Percentiles rank a stretch among this genome's conserved stretches.
phyloP scores from a whole-genome alignment of 2,888 invertebrate species.

The Calameuta idolon region DNA sequence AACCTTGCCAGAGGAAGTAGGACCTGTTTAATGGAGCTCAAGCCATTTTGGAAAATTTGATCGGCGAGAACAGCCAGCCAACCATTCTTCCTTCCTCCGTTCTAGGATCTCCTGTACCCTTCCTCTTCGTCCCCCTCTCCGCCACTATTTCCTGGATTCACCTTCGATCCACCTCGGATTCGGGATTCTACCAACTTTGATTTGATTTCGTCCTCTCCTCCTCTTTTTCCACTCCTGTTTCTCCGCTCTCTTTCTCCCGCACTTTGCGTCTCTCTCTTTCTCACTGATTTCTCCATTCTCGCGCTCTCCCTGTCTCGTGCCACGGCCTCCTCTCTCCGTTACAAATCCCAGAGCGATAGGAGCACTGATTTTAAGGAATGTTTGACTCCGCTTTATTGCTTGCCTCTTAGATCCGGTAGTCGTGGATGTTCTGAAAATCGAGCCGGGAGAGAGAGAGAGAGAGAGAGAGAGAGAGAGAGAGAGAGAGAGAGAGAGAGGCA shows the following conservation, averaged over 20 bases:
- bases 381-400: conserved; percentile 5
- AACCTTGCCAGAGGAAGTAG: conserved; percentile 40
- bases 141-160: not conserved
- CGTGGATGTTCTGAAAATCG: not conserved
- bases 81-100: conserved; percentile 37
- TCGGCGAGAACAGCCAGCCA: conserved; percentile 52
- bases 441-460: not conserved
- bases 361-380: conserved; percentile 44
- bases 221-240: conserved; percentile 18
- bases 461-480: too few species aligned
- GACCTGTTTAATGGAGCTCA: conserved; percentile 57
- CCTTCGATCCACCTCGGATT: conserved; percentile 30
- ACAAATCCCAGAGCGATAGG: conserved; percentile 42
- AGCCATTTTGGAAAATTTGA: conserved; percentile 60
- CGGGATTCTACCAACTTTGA: conserved; percentile 56
- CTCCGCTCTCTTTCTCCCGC: conserved; percentile 28
- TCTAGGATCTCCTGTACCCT: not conserved
- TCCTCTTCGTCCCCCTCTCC: conserved; percentile 15
- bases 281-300: conserved; percentile 12
- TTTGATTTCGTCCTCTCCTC: conserved; percentile 47
- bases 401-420: not conserved
- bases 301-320: not conserved
- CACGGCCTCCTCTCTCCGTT: conserved; percentile 10
- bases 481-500: too few species aligned
- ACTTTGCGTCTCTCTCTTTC: conserved; percentile 31